Percentiles rank a stretch among this genome's conserved stretches.
These are phyloP conservation scores for Eupristina koningsbergeri DNA, from an alignment of 1,140 invertebrate genomes.

Conservation along the genomic window DNA sequence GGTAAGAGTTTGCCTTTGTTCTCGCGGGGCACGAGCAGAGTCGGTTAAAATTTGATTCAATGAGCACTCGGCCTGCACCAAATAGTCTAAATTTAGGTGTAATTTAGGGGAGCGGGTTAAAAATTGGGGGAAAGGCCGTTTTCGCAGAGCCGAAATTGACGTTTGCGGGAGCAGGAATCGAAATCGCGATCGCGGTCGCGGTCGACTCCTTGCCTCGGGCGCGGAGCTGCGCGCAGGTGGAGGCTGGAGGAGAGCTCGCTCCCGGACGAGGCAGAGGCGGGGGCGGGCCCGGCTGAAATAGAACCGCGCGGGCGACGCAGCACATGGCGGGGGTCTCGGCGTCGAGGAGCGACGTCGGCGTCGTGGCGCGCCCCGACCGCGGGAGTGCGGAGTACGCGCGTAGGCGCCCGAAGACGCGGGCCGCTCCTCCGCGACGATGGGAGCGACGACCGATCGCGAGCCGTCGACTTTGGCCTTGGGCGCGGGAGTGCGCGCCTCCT, in stretches of 20 bases:
- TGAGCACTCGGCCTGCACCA: no score
- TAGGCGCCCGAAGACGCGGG: not conserved
- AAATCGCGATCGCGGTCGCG: no score
- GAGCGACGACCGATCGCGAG: constrained; percentile 11
- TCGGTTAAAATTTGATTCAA: no score
- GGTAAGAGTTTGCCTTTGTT: no score
- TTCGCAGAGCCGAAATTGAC: no score
- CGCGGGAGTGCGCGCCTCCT: not conserved
- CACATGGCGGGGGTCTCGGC: constrained; percentile 71
- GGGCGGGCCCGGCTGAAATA: constrained; percentile 66
- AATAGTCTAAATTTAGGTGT: no score
- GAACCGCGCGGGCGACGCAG: constrained; percentile 55
- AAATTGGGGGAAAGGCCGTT: no score
- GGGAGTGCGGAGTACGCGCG: constrained; percentile 52
- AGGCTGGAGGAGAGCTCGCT: not conserved
- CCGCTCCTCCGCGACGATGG: not conserved
- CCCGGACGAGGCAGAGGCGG: constrained; percentile 23
- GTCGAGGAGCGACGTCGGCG: no score
- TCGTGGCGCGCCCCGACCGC: constrained; percentile 57
- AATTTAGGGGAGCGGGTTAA: no score
- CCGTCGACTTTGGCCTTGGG: not conserved
- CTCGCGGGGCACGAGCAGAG: no score
- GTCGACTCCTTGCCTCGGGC: no score
- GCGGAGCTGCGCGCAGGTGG: not conserved
- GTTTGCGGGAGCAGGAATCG: no score